Conservation (phyloP, 92 coral and sea anemone genomes). For the Porites rus region DNA sequence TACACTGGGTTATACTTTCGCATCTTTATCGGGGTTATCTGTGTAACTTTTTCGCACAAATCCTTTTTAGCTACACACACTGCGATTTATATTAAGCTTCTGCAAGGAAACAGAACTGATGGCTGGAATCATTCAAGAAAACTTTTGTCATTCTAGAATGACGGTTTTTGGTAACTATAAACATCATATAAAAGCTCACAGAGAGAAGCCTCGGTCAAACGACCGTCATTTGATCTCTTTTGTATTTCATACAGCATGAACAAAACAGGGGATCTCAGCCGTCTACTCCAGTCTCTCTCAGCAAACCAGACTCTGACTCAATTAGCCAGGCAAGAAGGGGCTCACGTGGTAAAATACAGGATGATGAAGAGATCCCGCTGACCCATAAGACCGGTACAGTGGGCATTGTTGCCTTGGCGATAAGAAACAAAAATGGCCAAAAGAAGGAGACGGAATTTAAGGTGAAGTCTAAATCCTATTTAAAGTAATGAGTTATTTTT, state of each 20-base stretch:
- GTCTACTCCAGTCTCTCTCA: neutral
- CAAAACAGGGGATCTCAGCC: constrained; percentile 19
- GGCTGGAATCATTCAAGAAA: too few species aligned
- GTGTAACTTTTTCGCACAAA: too few species aligned
- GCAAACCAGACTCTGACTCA: constrained; percentile 47
- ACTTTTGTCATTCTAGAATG: too few species aligned
- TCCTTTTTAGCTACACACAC: too few species aligned
- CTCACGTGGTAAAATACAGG: constrained; percentile 60
- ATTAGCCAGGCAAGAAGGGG: constrained; percentile 73
- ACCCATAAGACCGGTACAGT: constrained; percentile 94
- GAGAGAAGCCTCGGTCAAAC: too few species aligned
- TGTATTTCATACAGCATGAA: neutral
- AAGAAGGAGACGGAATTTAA: constrained; percentile 91
- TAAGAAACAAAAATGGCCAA: constrained; percentile 82
- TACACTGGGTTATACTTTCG: too few species aligned
- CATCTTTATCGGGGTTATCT: too few species aligned
- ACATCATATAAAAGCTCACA: too few species aligned
- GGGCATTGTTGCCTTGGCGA: constrained; percentile 88
- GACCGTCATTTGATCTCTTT: too few species aligned
- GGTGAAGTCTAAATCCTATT: constrained; percentile 16
- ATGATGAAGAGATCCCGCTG: constrained; percentile 79
- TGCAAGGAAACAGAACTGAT: too few species aligned
- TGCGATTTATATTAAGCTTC: too few species aligned
- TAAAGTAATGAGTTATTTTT: neutral
- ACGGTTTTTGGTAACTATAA: too few species aligned